Base-by-base conservation (phyloP, 2,888 invertebrate species). In the Aproaerema taeniolella region DNA sequence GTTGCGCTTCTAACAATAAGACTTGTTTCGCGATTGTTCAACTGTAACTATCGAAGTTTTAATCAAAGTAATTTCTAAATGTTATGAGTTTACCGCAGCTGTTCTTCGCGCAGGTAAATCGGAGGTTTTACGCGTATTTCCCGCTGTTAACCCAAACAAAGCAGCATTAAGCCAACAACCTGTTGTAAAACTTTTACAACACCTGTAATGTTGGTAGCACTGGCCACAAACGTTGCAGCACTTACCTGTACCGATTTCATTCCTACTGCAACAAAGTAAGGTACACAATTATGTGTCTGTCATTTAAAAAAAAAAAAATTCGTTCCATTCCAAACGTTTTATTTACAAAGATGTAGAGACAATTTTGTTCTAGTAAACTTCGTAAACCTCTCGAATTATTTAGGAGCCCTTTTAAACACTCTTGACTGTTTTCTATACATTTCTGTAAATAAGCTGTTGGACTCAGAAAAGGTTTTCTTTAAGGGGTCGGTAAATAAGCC, bases 121-220 rank as follows among this genome's bases (percentile, higher is more conserved):
- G n/a, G n/a, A 41, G 49, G 52, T 54, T 67, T 64, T 57, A 66
- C 54, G 59, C 49, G 52, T 54, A 53, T 53, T 51, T 52, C 49
- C 53, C 48, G 49, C 52, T 46, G 55, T 61, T 26, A n/a, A 57
- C 55, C 50, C 46, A 43, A 53, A 65, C 63, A 65, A 61, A 63
- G 59, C 55, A 55, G 52, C 61, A 59, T 63, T 54, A 65, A 67
- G 56, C 54, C 59, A 54, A 55, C 61, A 65, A 67, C 61, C 59
- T 62, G 68, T 55, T 67, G 66, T 74, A 64, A 76, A 76, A 72
- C 52, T 71, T 71, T 67, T 67, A 70, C 41, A 25, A 17, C 29
- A 4, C 29, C 30, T 34, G 32, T 44, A 31, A 20, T n/a, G 15
- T 6, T 8, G 34, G 36, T 29, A 16, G n/a, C 37, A 28, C 28